Evolutionary conservation across 2,113 vertebrate species (phyloP).

Genomic region (Thomomys bottae): DNA sequence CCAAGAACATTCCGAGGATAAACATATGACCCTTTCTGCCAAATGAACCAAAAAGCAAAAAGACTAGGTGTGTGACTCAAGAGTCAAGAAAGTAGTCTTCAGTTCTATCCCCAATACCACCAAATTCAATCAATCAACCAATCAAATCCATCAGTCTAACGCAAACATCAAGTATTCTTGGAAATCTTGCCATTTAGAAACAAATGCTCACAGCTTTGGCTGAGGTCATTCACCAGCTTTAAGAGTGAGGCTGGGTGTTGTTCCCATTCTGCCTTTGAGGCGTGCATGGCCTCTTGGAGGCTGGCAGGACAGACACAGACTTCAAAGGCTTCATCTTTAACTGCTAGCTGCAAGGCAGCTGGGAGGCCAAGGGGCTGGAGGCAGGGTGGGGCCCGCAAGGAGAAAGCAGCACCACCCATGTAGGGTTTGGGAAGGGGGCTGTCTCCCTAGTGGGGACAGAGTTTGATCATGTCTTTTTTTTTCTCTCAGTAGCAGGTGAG

Average conservation of each 20-base stretch:
- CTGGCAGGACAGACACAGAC: conserved; percentile 76
- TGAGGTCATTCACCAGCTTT: conserved; percentile 74
- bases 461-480: not conserved
- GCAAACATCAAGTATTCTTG: not conserved
- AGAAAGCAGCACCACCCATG: not conserved
- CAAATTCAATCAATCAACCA: too few relatives aligned
- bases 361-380: conserved; percentile 52
- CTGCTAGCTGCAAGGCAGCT: conserved; percentile 75
- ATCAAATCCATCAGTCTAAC: not conserved
- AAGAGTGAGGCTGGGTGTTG: conserved; percentile 80
- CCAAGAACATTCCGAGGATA: too few relatives aligned
- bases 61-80: too few relatives aligned
- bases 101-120: too few relatives aligned
- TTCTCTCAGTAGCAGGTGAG: not conserved
- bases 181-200: not conserved
- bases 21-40: too few relatives aligned
- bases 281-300: conserved; percentile 75
- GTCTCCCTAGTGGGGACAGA: not conserved
- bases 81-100: too few relatives aligned
- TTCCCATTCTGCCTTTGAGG: conserved; percentile 79
- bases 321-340: conserved; percentile 83
- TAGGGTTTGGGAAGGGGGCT: not conserved
- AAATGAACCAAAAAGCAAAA: too few relatives aligned
- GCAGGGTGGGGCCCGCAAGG: conserved; percentile 38
- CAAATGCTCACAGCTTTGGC: conserved; percentile 23